Percentiles rank a stretch among this genome's conserved stretches.
Conservation (phyloP, 2,888 invertebrate genomes). For the Tinea semifulvella region DNA sequence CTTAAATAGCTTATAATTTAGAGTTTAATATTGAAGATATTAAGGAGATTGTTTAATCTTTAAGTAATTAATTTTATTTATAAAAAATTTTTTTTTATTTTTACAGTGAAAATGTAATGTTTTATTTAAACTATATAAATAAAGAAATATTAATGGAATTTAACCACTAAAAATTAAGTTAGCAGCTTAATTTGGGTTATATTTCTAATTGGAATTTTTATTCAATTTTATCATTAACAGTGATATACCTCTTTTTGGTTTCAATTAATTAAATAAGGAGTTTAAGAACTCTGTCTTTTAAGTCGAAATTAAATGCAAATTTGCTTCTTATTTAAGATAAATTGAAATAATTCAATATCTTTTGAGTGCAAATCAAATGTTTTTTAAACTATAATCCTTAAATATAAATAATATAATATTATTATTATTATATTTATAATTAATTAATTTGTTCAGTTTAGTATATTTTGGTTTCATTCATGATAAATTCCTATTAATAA, state of each 20-base stretch:
- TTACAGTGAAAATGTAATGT: constrained; percentile 74
- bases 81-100: constrained; percentile 51
- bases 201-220: constrained; percentile 66
- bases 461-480: constrained; percentile 53
- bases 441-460: constrained; percentile 43
- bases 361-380: constrained; percentile 53
- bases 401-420: no score
- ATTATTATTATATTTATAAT: no score
- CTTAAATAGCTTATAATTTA: constrained; percentile 47
- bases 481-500: constrained; percentile 52
- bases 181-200: constrained; percentile 69
- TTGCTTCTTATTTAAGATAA: constrained; percentile 69
- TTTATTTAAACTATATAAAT: constrained; percentile 72
- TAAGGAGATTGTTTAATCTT: constrained; percentile 37
- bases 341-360: constrained; percentile 38
- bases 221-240: constrained; percentile 1
- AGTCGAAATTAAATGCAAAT: constrained; percentile 53
- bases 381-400: constrained; percentile 51
- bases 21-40: constrained; percentile 47
- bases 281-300: constrained; percentile 47
- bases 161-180: constrained; percentile 68
- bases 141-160: constrained; percentile 58
- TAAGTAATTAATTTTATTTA: constrained; percentile 28
- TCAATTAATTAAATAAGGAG: constrained; percentile 49
- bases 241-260: constrained; percentile 2